Percentiles rank a stretch among this genome's conserved stretches.
phyloP scores from a whole-genome alignment of 2,797 vertebrate species.

The Acomys russatus region DNA sequence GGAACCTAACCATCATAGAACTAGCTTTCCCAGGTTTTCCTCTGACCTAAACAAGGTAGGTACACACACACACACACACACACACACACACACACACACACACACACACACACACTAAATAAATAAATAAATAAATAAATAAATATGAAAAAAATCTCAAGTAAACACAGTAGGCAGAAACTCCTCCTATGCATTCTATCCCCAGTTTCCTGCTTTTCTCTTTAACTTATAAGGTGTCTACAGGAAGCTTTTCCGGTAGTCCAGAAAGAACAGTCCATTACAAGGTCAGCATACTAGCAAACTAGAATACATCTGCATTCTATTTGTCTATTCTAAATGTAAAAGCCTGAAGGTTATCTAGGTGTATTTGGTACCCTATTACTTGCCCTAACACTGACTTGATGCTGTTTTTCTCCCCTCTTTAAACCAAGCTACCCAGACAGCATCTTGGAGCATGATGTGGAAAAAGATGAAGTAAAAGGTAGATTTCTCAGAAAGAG shows the following conservation, averaged over 20 bases:
- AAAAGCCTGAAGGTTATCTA: not conserved
- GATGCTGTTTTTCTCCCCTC: not conserved
- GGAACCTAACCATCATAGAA: not conserved
- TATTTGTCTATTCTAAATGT: not conserved
- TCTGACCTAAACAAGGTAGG: not conserved
- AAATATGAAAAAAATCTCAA: not conserved
- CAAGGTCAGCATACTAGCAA: not conserved
- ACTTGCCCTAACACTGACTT: not conserved
- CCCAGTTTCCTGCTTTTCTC: not conserved
- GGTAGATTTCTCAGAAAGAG: constrained; percentile 4
- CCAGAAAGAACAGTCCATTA: not conserved
- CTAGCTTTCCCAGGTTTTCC: not conserved
- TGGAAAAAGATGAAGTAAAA: not conserved
- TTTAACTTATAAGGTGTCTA: not conserved
- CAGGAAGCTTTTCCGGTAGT: not conserved
- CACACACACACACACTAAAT: not conserved
- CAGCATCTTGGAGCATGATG: not conserved
- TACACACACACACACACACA: not conserved
- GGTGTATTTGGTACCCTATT: not conserved
- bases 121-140: not conserved
- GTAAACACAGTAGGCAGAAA: not conserved
- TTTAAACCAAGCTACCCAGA: not conserved
- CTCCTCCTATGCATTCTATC: not conserved
- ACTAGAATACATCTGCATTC: not conserved
- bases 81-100: not conserved